Percentiles rank a stretch among this genome's conserved stretches.
Evolutionary conservation across 2,888 invertebrate genomes (phyloP).

Genomic region (Lamproptera curius): DNA sequence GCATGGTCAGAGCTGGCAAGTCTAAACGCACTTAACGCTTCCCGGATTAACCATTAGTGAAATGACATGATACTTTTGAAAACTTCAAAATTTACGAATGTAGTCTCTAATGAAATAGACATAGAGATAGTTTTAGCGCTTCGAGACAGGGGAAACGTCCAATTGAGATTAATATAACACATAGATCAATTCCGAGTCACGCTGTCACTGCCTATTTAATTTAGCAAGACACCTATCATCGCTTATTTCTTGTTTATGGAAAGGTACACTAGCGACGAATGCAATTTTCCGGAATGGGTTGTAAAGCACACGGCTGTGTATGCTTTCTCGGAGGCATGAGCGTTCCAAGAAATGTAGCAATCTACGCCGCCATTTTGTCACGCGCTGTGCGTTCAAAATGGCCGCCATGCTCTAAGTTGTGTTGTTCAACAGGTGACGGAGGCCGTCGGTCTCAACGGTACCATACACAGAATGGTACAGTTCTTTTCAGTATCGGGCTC

Average conservation of each 20-base stretch:
- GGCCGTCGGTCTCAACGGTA: constrained; percentile 80
- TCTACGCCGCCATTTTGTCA: constrained; percentile 33
- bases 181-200: constrained; percentile 46
- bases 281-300: constrained; percentile 14
- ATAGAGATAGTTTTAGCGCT: constrained; percentile 15
- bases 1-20: constrained; percentile 65
- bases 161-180: background rate
- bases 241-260: constrained; percentile 43
- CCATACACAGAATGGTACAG: constrained; percentile 80
- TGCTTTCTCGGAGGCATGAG: background rate
- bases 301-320: background rate
- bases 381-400: constrained; percentile 40
- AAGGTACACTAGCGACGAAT: background rate
- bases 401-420: constrained; percentile 66
- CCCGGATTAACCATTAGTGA: constrained; percentile 39
- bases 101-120: constrained; percentile 2
- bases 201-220: constrained; percentile 60
- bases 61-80: background rate
- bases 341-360: constrained; percentile 5
- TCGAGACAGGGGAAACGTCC: background rate
- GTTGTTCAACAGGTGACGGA: constrained; percentile 80
- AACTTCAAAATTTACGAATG: background rate
- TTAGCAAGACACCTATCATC: constrained; percentile 60
- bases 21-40: constrained; percentile 65
- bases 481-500: constrained; percentile 81